Evolutionary conservation across 2,888 invertebrate species (phyloP).

Genomic region (Mesoligia furuncula): DNA sequence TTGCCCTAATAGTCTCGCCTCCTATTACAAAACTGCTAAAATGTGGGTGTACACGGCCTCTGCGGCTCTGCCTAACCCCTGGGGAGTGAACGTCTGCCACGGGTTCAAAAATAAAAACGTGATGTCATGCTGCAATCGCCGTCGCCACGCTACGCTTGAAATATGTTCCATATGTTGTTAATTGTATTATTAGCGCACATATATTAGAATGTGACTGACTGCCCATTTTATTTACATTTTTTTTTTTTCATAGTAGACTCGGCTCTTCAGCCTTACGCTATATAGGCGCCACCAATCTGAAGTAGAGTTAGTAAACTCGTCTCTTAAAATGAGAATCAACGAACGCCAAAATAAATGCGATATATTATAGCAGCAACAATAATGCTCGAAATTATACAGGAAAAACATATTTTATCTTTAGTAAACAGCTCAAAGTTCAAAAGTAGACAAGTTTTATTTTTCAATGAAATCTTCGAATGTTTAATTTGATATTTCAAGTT

Average conservation of each 20-base stretch:
- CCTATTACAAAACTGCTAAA: too few relatives aligned
- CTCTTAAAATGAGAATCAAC: background rate
- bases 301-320: background rate
- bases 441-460: background rate
- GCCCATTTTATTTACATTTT: too few relatives aligned
- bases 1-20: too few relatives aligned
- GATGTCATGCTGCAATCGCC: background rate
- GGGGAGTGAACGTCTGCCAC: background rate
- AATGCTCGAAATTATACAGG: background rate
- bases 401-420: background rate
- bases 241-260: too few relatives aligned
- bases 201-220: too few relatives aligned
- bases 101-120: background rate
- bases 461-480: background rate
- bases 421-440: background rate
- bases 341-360: background rate
- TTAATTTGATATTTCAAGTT: background rate
- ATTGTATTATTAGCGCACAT: too few relatives aligned
- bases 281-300: too few relatives aligned
- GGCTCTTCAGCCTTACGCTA: too few relatives aligned
- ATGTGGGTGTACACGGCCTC: background rate
- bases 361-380: background rate
- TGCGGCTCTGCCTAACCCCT: background rate
- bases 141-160: background rate
- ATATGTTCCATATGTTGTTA: too few relatives aligned